Conservation (phyloP, 2,888 invertebrate genomes). For the Carterocephalus palaemon region DNA sequence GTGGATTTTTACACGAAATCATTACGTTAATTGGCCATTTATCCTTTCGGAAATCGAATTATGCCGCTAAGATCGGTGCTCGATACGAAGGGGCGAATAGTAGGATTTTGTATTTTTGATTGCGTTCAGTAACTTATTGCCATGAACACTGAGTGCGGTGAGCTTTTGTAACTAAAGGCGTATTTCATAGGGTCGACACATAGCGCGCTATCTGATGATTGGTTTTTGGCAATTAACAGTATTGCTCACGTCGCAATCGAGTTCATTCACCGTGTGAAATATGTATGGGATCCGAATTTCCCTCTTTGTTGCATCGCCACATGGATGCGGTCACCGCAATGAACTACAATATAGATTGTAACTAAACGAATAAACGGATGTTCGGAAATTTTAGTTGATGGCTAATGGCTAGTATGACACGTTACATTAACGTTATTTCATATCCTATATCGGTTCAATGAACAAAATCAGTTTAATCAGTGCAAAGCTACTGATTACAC, state of each 20-base stretch:
- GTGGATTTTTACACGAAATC: conserved; percentile 22
- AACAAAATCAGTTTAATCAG: conserved; percentile 22
- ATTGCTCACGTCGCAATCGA: conserved; percentile 74
- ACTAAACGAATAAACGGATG: conserved; percentile 12
- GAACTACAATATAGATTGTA: conserved; percentile 15
- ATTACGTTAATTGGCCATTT: conserved; percentile 25
- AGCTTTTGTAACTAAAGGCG: conserved; percentile 72
- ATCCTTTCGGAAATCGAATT: conserved; percentile 24
- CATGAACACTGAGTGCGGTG: conserved; percentile 23
- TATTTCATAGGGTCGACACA: conserved; percentile 71
- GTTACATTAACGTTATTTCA: conserved; percentile 1
- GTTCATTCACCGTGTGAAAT: conserved; percentile 77
- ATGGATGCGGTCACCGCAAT: conserved; percentile 30
- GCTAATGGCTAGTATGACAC: background rate
- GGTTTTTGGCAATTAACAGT: conserved; percentile 79
- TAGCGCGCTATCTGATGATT: conserved; percentile 77
- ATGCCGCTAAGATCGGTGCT: conserved; percentile 20
- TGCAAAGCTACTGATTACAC: conserved; percentile 7
- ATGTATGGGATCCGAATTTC: conserved; percentile 70
- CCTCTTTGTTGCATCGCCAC: conserved; percentile 59
- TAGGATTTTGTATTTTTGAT: conserved; percentile 27
- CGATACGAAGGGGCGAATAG: conserved; percentile 20
- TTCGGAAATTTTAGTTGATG: background rate
- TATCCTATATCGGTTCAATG: conserved; percentile 2
- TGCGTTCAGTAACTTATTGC: conserved; percentile 18